Evolutionary conservation across 2,797 vertebrate species (phyloP), one percentile per base, ranked within the genome.

Genomic region (Lutjanus campechanus): DNA sequence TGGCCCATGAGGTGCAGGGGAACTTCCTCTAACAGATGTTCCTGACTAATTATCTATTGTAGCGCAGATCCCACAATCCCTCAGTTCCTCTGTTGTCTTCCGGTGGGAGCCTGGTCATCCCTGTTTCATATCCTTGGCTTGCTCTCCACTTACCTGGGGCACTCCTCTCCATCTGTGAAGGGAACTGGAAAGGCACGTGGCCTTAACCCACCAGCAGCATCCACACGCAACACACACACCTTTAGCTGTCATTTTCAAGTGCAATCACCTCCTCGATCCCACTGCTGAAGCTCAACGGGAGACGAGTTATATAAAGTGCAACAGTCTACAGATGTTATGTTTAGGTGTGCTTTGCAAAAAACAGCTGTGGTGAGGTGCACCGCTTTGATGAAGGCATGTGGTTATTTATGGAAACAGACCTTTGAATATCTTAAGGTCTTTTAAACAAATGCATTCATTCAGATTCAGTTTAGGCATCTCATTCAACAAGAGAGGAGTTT

Each of bases 31-130:
- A 90, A 76, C 95, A 96, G 95, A 96, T 96, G 95, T 94, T 93
- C 88, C 83, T 84, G 83, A 93, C 95, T 96, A 96, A 96, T 96
- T 94, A 95, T 94, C 92, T 92, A 91, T 93, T 95, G 94, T 95
- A 91, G 86, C 88, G 60, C 82, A 84, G 89, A 90, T 91, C 92
- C 91, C 90, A 88, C 78, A 91, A 91, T 90, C 88, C 89, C 89
- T 90, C 77, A 85, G 89, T 92, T 94, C 89, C 88, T 87, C 75
- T 73, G 77, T 75, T 83, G 73, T 90, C 92, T 92, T 93, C 93
- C 88, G 75, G 79, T 50, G 91, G 92, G 94, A 93, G 81, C 84
- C 87, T 93, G 95, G 94, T 93, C 95, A 95, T 94, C 88, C 91
- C 85, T 87, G 88, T 89, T 89, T 90, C 84, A 87, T 91, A 91